These are phyloP conservation scores for Drosophila sucinea DNA, from an alignment of 1,140 invertebrate species.

Conservation along the genomic window DNA sequence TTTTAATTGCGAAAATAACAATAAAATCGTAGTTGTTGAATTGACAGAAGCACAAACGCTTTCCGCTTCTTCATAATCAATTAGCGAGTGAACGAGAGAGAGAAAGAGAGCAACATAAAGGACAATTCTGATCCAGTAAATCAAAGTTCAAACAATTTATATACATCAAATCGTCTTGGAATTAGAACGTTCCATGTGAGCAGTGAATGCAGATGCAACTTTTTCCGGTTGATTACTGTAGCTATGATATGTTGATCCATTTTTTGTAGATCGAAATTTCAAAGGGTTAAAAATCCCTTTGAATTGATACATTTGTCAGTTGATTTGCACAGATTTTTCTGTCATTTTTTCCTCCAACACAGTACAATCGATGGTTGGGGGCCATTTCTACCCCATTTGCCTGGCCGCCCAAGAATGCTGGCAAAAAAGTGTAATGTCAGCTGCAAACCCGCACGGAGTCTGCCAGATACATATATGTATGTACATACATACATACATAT, in stretches of 20 bases:
- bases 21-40: background rate
- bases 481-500: background rate
- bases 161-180: no score
- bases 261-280: background rate
- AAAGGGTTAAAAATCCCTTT: background rate
- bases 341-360: background rate
- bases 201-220: no score
- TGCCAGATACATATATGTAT: background rate
- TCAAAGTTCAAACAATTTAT: no score
- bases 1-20: conserved; percentile 20
- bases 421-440: conserved; percentile 50
- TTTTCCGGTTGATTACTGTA: background rate
- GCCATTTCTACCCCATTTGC: conserved; percentile 31
- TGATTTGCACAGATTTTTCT: conserved; percentile 4
- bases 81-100: no score
- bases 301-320: conserved; percentile 10
- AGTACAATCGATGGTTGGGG: conserved; percentile 15
- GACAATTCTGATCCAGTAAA: no score
- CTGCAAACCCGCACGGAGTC: conserved; percentile 42
- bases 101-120: no score
- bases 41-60: background rate
- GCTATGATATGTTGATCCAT: background rate
- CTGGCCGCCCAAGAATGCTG: conserved; percentile 26
- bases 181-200: no score
- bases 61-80: background rate